Conservation (phyloP, 2,888 invertebrate genomes). For the Linnaemya tessellans region DNA sequence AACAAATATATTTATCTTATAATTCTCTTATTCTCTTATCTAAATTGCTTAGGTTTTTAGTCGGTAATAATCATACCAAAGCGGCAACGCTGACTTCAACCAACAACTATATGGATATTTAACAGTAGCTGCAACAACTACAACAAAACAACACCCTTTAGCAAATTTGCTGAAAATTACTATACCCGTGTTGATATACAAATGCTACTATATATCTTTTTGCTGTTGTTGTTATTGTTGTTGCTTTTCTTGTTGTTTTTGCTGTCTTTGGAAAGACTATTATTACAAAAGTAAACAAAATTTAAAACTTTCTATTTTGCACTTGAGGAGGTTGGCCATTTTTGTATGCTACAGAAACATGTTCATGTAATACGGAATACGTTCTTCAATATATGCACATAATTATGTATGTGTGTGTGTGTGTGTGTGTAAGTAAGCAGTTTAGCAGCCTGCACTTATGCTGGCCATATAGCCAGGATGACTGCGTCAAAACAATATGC, state of each 20-base stretch:
- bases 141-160: slow-evolving; percentile 53
- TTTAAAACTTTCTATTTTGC: slow-evolving; percentile 54
- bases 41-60: no score
- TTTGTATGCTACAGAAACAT: not conserved
- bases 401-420: no score
- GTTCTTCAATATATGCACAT: not conserved
- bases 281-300: slow-evolving; percentile 69
- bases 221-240: slow-evolving; percentile 15
- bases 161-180: slow-evolving; percentile 63
- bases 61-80: not conserved
- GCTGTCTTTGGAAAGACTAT: slow-evolving; percentile 51
- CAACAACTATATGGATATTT: slow-evolving; percentile 41
- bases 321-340: slow-evolving; percentile 14
- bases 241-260: slow-evolving; percentile 25
- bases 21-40: no score
- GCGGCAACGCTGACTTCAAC: not conserved
- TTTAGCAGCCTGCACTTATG: slow-evolving; percentile 2
- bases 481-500: slow-evolving; percentile 42
- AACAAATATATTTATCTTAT: no score
- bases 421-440: slow-evolving; percentile 7
- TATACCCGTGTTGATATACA: slow-evolving; percentile 22
- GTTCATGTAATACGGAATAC: not conserved
- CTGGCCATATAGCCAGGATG: slow-evolving; percentile 43
- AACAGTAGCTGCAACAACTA: slow-evolving; percentile 26
- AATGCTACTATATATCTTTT: slow-evolving; percentile 5